Evolutionary conservation across 2,888 invertebrate species (phyloP).

Genomic region (Lacanobia wlatinum): DNA sequence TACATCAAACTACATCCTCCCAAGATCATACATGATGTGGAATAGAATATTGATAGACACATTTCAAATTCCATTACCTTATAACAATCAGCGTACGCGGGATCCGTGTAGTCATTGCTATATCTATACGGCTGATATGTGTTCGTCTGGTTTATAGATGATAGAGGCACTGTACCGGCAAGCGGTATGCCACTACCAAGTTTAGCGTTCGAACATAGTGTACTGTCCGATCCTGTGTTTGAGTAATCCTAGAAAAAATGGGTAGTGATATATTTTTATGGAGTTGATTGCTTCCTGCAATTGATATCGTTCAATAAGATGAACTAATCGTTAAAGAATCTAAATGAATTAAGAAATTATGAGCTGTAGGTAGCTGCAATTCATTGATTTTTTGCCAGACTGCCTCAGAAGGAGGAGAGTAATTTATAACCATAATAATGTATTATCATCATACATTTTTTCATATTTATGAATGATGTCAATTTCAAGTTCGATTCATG

Average conservation of each 20-base stretch:
- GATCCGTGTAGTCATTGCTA: constrained; percentile 95
- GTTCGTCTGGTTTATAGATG: constrained; percentile 91
- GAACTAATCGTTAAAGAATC: not conserved
- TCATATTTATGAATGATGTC: too few species aligned
- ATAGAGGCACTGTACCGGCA: constrained; percentile 94
- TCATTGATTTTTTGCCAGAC: not conserved
- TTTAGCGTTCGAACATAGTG: constrained; percentile 87
- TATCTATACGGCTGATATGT: constrained; percentile 90
- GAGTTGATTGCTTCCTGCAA: constrained; percentile 5
- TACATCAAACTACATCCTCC: constrained; percentile 21
- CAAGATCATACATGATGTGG: constrained; percentile 46
- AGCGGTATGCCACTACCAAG: constrained; percentile 93
- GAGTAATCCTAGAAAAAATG: constrained; percentile 88
- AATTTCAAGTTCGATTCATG: not conserved
- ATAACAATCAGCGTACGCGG: constrained; percentile 94
- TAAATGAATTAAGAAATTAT: not conserved
- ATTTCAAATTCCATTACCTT: constrained; percentile 81
- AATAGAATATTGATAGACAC: constrained; percentile 64
- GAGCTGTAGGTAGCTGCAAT: not conserved
- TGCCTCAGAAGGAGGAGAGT: too few species aligned
- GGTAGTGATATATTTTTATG: constrained; percentile 5
- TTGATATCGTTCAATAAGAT: not conserved
- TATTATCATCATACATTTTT: not conserved
- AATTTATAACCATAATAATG: not conserved
- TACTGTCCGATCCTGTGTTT: constrained; percentile 92